A percentile compares a stretch with the other conserved stretches of the same genome.
Evolutionary conservation across 23 tunicate species (phyloP).

Genomic region (Trididemnum nubilum): DNA sequence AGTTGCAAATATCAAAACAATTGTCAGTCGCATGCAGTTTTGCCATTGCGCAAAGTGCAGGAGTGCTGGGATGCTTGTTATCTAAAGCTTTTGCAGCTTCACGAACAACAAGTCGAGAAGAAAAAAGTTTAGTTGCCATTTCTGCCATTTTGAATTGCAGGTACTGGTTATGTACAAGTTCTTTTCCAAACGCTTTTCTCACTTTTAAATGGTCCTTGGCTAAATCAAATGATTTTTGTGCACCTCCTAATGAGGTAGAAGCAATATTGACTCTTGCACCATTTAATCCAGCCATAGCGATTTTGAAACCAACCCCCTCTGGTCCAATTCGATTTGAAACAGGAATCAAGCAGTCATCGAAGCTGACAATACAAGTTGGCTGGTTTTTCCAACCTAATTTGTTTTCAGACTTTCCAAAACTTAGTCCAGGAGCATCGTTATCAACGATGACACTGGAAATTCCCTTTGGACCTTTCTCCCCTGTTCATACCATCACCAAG

Average conservation of each 20-base stretch:
- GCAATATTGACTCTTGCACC: conserved; percentile 97
- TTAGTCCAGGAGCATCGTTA: conserved; percentile 82
- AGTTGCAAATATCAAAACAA: conserved; percentile 89
- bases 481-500: conserved; percentile 96
- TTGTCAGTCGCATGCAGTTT: conserved; percentile 98
- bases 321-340: conserved; percentile 79
- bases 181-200: conserved; percentile 92
- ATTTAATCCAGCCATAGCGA: conserved; percentile 98
- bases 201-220: conserved; percentile 85
- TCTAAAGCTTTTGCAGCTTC: conserved; percentile 87
- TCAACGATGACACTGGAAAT: conserved; percentile 83
- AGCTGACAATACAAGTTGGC: conserved; percentile 85
- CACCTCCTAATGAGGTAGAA: conserved; percentile 94
- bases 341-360: conserved; percentile 93
- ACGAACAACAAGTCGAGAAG: conserved; percentile 91
- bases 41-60: conserved; percentile 99
- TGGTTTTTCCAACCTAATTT: conserved; percentile 99
- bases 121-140: conserved; percentile 81
- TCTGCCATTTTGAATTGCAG: conserved; percentile 94
- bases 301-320: conserved; percentile 95
- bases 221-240: conserved; percentile 73
- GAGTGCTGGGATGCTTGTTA: conserved; percentile 64
- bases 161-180: conserved; percentile 71
- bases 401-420: conserved; percentile 79
- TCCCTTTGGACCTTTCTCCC: conserved; percentile 85